These are phyloP conservation scores for Chrysina gloriosa DNA, from an alignment of 2,888 invertebrate species.

Conservation along the genomic window DNA sequence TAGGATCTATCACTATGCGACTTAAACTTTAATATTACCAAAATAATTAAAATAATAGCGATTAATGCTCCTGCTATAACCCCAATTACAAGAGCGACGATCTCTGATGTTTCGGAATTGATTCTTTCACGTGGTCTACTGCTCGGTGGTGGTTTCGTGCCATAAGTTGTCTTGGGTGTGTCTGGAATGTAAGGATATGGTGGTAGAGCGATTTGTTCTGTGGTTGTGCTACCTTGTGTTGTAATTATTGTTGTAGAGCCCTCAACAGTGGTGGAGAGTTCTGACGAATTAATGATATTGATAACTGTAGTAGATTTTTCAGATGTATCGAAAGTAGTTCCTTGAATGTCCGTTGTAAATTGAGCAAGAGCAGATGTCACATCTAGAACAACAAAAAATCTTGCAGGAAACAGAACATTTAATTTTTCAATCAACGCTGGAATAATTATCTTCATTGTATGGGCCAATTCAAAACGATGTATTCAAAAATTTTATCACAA, in stretches of 20 bases:
- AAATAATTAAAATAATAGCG: conserved; percentile 88
- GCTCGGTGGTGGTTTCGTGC: conserved; percentile 58
- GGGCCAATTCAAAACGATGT: background rate
- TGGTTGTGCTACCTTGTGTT: conserved; percentile 21
- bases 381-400: conserved; percentile 9
- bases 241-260: conserved; percentile 6
- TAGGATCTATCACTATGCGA: conserved; percentile 90
- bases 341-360: conserved; percentile 23
- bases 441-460: background rate
- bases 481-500: too few relatives aligned
- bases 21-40: conserved; percentile 89
- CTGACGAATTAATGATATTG: background rate
- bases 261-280: conserved; percentile 14
- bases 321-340: conserved; percentile 28
- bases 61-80: conserved; percentile 93
- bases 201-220: conserved; percentile 56
- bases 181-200: conserved; percentile 52
- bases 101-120: conserved; percentile 78
- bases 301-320: conserved; percentile 17
- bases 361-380: conserved; percentile 17
- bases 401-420: background rate
- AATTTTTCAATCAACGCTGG: background rate
- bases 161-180: conserved; percentile 49
- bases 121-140: conserved; percentile 66
- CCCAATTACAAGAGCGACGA: conserved; percentile 83